Evolutionary conservation across 2,113 vertebrate species (phyloP).

Genomic region (Oceanodroma tethys): DNA sequence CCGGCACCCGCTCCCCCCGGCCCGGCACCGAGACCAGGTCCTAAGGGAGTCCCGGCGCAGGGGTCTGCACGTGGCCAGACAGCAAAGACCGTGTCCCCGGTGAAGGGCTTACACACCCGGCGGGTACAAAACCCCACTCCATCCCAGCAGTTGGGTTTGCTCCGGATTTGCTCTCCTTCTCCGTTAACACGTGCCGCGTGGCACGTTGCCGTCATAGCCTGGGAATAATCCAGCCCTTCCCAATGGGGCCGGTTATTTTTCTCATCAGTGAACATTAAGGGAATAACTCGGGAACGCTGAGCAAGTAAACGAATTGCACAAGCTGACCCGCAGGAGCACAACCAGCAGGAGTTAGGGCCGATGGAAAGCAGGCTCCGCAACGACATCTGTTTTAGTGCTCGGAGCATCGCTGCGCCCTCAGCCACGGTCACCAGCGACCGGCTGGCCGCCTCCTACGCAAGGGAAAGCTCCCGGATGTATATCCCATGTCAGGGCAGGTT

Average conservation of each 20-base stretch:
- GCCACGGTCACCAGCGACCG: neutral
- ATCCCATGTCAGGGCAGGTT: neutral
- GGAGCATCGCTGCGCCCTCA: neutral
- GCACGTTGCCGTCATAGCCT: neutral
- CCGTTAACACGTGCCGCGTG: neutral
- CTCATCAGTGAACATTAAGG: neutral
- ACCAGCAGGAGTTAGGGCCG: neutral
- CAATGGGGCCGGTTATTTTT: neutral
- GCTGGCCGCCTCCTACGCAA: neutral
- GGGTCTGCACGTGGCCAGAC: fast-evolving
- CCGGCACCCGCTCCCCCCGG: fast-evolving
- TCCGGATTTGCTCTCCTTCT: neutral
- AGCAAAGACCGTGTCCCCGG: neutral
- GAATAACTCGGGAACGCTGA: neutral
- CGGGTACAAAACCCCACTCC: neutral
- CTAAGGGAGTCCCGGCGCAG: neutral
- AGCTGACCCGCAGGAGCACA: neutral
- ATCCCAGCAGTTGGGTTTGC: neutral
- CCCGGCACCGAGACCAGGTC: fast-evolving
- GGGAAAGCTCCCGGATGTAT: constrained; percentile 44
- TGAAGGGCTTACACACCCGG: neutral
- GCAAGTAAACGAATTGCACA: neutral
- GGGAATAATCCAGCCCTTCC: constrained; percentile 46
- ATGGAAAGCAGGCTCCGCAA: constrained; percentile 30
- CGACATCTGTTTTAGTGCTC: constrained; percentile 60